Percentiles rank a stretch among this genome's conserved stretches.
Conservation (phyloP, 2,888 invertebrate genomes). For the Exephanes ischioxanthus region DNA sequence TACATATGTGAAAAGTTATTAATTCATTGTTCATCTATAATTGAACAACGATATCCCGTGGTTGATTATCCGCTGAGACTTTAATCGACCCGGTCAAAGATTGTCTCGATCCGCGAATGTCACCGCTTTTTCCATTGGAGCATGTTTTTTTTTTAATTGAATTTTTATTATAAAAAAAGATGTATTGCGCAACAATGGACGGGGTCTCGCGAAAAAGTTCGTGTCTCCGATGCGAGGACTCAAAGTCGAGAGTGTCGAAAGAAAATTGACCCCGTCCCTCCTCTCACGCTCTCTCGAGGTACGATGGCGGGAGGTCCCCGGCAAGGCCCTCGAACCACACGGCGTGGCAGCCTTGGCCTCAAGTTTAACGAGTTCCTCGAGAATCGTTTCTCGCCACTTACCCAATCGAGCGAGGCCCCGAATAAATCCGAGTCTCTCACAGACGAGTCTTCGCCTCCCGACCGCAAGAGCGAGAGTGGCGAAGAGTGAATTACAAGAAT, state of each 20-base stretch:
- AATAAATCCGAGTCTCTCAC: conserved; percentile 57
- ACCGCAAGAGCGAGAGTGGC: not conserved
- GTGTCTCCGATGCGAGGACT: not conserved
- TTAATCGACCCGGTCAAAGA: too few species aligned
- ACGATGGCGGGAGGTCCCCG: conserved; percentile 11
- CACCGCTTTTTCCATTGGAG: too few species aligned
- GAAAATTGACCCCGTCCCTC: conserved; percentile 13
- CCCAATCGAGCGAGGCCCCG: conserved; percentile 60
- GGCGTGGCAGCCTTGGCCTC: conserved; percentile 56
- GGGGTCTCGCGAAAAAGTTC: too few species aligned
- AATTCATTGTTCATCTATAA: too few species aligned
- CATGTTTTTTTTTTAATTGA: not conserved
- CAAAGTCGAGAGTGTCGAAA: conserved; percentile 5
- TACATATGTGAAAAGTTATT: too few species aligned
- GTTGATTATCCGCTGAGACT: too few species aligned
- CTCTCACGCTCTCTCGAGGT: not conserved
- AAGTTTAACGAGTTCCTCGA: conserved; percentile 67
- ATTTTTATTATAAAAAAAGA: not conserved
- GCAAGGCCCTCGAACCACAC: conserved; percentile 14
- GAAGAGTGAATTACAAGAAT: conserved; percentile 1
- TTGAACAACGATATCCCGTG: too few species aligned
- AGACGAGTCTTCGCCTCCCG: conserved; percentile 33
- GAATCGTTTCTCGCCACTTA: conserved; percentile 64
- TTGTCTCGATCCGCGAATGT: too few species aligned
- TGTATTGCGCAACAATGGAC: not conserved